phyloP scores from a whole-genome alignment of 2,888 invertebrate species.

The Campoplex nolae region DNA sequence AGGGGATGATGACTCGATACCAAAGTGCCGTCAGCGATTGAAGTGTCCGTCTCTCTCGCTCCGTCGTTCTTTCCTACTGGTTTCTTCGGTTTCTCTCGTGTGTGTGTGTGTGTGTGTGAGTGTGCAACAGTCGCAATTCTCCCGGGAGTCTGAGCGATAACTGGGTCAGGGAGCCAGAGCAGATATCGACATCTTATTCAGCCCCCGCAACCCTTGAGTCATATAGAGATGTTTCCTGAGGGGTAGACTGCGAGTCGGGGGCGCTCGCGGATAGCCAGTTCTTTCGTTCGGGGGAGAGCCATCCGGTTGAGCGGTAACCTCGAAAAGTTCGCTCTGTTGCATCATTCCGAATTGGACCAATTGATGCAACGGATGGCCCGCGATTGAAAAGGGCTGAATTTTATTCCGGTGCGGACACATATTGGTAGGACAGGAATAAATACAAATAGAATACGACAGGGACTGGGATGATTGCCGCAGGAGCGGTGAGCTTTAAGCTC shows the following conservation, averaged over 20 bases:
- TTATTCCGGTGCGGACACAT: background rate
- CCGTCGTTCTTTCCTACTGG: background rate
- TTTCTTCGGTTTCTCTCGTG: conserved; percentile 45
- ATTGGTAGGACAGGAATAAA: background rate
- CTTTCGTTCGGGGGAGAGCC: background rate
- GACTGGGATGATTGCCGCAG: background rate
- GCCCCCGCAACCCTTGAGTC: conserved; percentile 58
- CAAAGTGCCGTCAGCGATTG: conserved; percentile 1
- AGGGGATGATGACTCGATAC: background rate
- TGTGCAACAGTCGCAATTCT: conserved; percentile 67
- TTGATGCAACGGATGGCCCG: conserved; percentile 4
- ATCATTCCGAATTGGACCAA: conserved; percentile 9
- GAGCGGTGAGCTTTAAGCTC: background rate
- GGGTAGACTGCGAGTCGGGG: conserved; percentile 7
- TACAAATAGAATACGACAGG: background rate
- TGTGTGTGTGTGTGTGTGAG: background rate
- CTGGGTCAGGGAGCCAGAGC: conserved; percentile 75
- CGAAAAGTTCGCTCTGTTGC: conserved; percentile 6
- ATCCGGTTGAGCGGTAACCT: background rate
- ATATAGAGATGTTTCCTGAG: background rate
- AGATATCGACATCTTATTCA: conserved; percentile 77
- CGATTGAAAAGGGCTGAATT: background rate
- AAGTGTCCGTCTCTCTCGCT: background rate
- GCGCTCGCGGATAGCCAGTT: conserved; percentile 1
- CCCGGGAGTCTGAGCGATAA: conserved; percentile 78